Conservation (phyloP, 2,888 invertebrate genomes). For the Spialia ferax region DNA sequence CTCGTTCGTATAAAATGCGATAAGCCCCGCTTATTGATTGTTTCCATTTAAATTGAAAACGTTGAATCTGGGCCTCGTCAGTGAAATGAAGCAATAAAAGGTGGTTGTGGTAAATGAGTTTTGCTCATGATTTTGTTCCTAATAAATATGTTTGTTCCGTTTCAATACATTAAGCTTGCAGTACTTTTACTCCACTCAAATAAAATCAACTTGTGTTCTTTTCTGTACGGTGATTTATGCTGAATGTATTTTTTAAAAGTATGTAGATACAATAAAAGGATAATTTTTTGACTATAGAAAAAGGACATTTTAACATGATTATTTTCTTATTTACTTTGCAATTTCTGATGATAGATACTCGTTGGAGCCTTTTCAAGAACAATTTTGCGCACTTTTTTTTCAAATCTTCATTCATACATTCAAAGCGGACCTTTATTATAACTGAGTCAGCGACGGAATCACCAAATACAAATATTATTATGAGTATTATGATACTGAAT, state of each 20-base stretch:
- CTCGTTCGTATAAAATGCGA: slow-evolving; percentile 75
- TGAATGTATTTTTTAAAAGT: background rate
- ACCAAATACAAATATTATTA: no score
- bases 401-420: no score
- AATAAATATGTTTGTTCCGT: slow-evolving; percentile 19
- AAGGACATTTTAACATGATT: no score
- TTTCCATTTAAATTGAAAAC: slow-evolving; percentile 77
- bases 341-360: no score
- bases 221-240: background rate
- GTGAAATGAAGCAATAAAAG: slow-evolving; percentile 68
- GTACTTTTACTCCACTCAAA: background rate
- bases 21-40: slow-evolving; percentile 78
- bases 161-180: background rate
- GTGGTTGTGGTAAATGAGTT: slow-evolving; percentile 42
- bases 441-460: no score
- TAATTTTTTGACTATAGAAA: no score
- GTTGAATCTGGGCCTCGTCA: slow-evolving; percentile 69
- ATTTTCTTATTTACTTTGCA: no score
- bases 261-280: no score
- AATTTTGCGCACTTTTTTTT: no score
- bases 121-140: slow-evolving; percentile 33
- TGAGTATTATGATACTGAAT: no score
- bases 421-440: no score
- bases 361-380: no score
- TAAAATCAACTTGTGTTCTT: background rate